Conservation (phyloP, 2,888 invertebrate genomes). For the Oscheius onirici region DNA sequence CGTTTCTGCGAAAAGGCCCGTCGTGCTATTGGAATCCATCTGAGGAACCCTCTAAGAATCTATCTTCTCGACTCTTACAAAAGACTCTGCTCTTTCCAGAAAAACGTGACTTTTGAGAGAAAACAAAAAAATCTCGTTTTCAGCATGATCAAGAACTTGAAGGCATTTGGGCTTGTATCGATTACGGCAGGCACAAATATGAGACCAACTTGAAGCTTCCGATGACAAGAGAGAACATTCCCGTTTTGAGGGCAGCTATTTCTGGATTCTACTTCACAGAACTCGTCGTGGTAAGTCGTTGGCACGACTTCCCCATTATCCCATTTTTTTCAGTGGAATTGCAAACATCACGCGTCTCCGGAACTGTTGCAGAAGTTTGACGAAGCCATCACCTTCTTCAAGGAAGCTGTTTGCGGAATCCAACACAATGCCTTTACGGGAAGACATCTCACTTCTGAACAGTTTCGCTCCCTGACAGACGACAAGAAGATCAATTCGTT, state of each 20-base stretch:
- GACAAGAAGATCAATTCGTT: too few relatives aligned
- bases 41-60: too few relatives aligned
- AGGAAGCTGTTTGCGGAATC: not conserved
- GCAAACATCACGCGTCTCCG: not conserved
- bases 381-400: not conserved
- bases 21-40: too few relatives aligned
- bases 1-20: too few relatives aligned
- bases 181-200: not conserved
- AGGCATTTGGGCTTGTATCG: not conserved
- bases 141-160: too few relatives aligned
- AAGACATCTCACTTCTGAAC: not conserved
- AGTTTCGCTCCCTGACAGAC: too few relatives aligned
- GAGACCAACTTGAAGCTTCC: not conserved
- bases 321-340: not conserved
- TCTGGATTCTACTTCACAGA: not conserved
- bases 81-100: too few relatives aligned
- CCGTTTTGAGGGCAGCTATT: not conserved
- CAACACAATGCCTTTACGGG: not conserved
- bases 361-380: not conserved
- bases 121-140: too few relatives aligned
- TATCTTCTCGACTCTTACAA: too few relatives aligned
- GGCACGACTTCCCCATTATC: not conserved
- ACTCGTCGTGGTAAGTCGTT: not conserved
- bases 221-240: slow-evolving; percentile 1
- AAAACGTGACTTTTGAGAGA: too few relatives aligned